phyloP scores from a whole-genome alignment of 2,888 invertebrate genomes.

The Idaea biselata region DNA sequence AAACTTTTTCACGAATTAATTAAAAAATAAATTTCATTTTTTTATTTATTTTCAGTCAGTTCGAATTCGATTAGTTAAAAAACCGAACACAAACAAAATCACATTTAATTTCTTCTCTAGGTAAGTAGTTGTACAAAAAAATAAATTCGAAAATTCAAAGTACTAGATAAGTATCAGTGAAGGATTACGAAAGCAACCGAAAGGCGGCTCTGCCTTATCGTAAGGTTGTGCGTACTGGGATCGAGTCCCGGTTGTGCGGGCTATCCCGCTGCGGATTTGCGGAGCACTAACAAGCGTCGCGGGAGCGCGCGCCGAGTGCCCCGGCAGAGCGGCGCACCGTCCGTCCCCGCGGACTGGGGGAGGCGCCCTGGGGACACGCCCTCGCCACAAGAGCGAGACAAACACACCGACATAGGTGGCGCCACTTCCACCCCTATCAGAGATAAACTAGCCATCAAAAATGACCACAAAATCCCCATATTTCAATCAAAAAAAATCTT shows the following conservation, averaged over 20 bases:
- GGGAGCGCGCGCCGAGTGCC: conserved; percentile 77
- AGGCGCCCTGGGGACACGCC: conserved; percentile 80
- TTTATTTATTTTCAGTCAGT: neutral
- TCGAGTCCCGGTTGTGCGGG: conserved; percentile 77
- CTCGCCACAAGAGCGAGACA: conserved; percentile 79
- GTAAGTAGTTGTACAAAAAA: neutral
- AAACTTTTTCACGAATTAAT: neutral
- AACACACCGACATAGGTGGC: conserved; percentile 64
- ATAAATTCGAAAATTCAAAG: conserved; percentile 10
- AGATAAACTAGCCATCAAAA: conserved; percentile 17
- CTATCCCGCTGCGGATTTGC: conserved; percentile 80
- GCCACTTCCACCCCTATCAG: conserved; percentile 51
- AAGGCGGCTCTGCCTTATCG: conserved; percentile 74
- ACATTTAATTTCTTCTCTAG: conserved; percentile 5
- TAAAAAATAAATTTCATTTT: no score
- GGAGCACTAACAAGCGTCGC: conserved; percentile 80
- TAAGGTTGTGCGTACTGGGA: conserved; percentile 68
- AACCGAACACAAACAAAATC: conserved; percentile 16
- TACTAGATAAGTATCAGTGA: neutral
- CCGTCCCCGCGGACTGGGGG: conserved; percentile 78
- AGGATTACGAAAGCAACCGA: conserved; percentile 45
- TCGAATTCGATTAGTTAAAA: neutral
- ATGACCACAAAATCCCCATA: conserved; percentile 21
- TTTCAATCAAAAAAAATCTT: conserved; percentile 12
- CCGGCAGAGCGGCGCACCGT: conserved; percentile 77